phyloP scores from a whole-genome alignment of 2,888 invertebrate species.

The Sphinx pinastri region DNA sequence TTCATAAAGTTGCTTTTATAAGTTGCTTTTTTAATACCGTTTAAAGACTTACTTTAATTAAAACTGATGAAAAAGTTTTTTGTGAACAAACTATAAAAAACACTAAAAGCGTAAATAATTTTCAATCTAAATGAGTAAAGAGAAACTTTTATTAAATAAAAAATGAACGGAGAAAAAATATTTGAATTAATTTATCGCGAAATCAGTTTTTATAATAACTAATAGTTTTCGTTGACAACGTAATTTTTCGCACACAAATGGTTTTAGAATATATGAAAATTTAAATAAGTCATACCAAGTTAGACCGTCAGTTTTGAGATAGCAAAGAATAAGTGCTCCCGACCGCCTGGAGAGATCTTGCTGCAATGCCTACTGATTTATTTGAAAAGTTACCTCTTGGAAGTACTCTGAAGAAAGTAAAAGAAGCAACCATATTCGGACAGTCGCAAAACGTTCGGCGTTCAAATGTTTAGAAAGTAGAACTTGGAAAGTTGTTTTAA shows the following conservation, averaged over 20 bases:
- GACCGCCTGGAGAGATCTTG: conserved; percentile 46
- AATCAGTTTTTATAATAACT: conserved; percentile 26
- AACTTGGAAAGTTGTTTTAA: conserved; percentile 44
- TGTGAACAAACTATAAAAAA: conserved; percentile 7
- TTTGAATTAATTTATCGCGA: not conserved
- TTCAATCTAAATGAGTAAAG: not conserved
- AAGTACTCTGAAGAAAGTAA: conserved; percentile 55
- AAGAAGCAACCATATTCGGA: conserved; percentile 59
- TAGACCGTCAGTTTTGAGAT: conserved; percentile 57
- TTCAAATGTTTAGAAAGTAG: conserved; percentile 41
- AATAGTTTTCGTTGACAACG: conserved; percentile 30
- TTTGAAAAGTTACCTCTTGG: conserved; percentile 72
- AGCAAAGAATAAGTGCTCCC: conserved; percentile 63
- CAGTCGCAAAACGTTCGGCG: conserved; percentile 53
- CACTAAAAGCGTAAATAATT: conserved; percentile 1
- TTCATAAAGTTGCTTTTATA: not conserved
- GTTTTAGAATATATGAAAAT: conserved; percentile 57
- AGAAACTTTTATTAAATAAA: conserved; percentile 4
- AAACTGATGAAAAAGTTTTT: conserved; percentile 5
- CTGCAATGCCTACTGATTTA: conserved; percentile 73
- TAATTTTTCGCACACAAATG: conserved; percentile 37
- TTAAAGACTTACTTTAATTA: not conserved
- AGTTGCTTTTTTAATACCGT: no score
- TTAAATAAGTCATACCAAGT: conserved; percentile 66
- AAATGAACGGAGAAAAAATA: not conserved